Evolutionary conservation across 1,140 invertebrate species (phyloP).

Genomic region (Sminthurides bifidus): DNA sequence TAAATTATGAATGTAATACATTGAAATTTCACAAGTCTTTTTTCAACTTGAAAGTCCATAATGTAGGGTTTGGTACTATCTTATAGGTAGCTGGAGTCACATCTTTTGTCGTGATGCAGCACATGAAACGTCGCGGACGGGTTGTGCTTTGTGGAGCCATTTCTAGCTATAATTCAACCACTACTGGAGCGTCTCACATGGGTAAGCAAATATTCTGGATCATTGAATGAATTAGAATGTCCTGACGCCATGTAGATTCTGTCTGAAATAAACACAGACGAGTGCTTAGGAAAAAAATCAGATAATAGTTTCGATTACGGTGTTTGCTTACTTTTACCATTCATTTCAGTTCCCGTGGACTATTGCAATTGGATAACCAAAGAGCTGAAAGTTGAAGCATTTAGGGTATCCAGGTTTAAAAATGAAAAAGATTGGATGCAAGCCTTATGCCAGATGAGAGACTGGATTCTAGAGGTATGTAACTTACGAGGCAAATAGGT

Average conservation of each 20-base stretch:
- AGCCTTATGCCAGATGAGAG: conserved; percentile 44
- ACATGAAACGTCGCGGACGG: conserved; percentile 38
- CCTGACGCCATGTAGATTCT: too few species aligned
- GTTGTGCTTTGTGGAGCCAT: conserved; percentile 40
- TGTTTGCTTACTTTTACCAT: background rate
- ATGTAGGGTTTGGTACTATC: background rate
- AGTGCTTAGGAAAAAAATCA: background rate
- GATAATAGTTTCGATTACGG: background rate
- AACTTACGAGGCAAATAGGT: too few species aligned
- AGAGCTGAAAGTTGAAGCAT: conserved; percentile 50
- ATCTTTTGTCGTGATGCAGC: conserved; percentile 36
- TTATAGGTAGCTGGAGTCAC: conserved; percentile 39
- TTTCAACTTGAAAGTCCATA: too few species aligned
- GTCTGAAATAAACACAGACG: too few species aligned
- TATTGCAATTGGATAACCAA: conserved; percentile 43
- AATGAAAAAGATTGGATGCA: conserved; percentile 39
- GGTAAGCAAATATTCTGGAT: too few species aligned
- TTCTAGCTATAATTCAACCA: background rate
- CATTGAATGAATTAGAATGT: too few species aligned
- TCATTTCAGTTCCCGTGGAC: conserved; percentile 36
- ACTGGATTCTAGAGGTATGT: conserved; percentile 48
- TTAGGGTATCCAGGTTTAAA: conserved; percentile 42
- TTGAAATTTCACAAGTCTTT: background rate
- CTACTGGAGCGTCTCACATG: too few species aligned
- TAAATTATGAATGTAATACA: background rate